A percentile compares a stretch with the other conserved stretches of the same genome.
phyloP scores from a whole-genome alignment of 2,797 vertebrate species.

The Gastrophryne carolinensis region DNA sequence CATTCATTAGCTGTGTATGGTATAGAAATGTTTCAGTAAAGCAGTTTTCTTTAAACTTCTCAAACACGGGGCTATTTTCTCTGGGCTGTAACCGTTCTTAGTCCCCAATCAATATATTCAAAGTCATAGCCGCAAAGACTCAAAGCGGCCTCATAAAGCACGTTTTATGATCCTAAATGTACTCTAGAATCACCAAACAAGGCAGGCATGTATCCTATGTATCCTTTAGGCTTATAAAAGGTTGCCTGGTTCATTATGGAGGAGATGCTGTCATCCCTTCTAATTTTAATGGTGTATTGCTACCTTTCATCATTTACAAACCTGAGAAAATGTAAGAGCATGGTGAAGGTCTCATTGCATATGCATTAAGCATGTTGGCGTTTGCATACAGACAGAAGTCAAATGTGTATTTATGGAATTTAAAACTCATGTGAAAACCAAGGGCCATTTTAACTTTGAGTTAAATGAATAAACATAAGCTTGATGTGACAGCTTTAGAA shows the following conservation, averaged over 20 bases:
- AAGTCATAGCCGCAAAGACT: conserved; percentile 40
- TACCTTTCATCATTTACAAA: conserved; percentile 53
- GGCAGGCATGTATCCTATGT: conserved; percentile 33
- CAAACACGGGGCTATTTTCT: conserved; percentile 31
- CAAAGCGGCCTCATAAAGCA: conserved; percentile 44
- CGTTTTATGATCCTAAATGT: conserved; percentile 43
- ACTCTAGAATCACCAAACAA: conserved; percentile 40
- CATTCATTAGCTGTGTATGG: too few relatives aligned
- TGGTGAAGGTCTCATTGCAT: conserved; percentile 43
- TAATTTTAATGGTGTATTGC: conserved; percentile 48
- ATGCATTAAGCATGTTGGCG: conserved; percentile 21
- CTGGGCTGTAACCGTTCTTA: conserved; percentile 38
- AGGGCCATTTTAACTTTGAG: conserved; percentile 9
- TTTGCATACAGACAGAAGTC: conserved; percentile 20
- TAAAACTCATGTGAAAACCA: conserved; percentile 5
- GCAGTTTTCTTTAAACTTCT: too few relatives aligned
- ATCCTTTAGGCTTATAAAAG: conserved; percentile 23
- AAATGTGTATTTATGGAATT: conserved; percentile 30
- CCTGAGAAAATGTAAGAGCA: conserved; percentile 28
- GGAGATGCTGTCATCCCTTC: conserved; percentile 29
- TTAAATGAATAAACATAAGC: conserved; percentile 20
- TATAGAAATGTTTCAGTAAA: too few relatives aligned
- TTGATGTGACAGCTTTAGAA: too few relatives aligned
- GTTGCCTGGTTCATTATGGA: not conserved
- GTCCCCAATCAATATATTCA: conserved; percentile 48